These are phyloP conservation scores for Ametastegia equiseti DNA, from an alignment of 2,888 invertebrate species.

Conservation along the genomic window DNA sequence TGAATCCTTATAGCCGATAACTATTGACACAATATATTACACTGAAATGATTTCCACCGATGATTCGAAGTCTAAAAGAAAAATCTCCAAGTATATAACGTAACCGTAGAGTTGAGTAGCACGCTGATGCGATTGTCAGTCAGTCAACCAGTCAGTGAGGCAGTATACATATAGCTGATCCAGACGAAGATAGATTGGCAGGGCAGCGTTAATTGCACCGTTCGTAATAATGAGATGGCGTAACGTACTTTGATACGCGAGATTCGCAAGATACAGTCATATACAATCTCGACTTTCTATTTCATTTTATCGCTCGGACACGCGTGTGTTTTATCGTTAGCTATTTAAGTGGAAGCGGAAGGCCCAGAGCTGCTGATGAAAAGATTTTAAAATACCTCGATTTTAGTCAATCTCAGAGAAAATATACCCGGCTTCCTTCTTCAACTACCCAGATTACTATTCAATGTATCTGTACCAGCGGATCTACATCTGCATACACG, in stretches of 20 bases:
- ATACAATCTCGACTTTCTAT: slow-evolving; percentile 38
- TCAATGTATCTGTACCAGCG: too few species aligned
- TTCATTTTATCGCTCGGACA: slow-evolving; percentile 35
- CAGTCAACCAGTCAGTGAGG: too few species aligned
- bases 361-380: not conserved
- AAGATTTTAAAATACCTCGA: slow-evolving; percentile 11
- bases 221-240: slow-evolving; percentile 31
- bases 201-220: slow-evolving; percentile 35
- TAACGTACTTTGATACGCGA: slow-evolving; percentile 38
- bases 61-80: too few species aligned
- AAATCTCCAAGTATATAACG: too few species aligned
- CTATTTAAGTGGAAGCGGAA: slow-evolving; percentile 4
- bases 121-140: not conserved
- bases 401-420: not conserved
- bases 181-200: slow-evolving; percentile 12
- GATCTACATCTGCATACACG: too few species aligned
- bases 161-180: too few species aligned
- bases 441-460: not conserved
- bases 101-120: too few species aligned
- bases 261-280: slow-evolving; percentile 29
- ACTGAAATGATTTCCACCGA: too few species aligned
- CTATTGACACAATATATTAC: too few species aligned
- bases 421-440: not conserved
- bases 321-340: slow-evolving; percentile 13
- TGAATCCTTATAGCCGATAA: too few species aligned